Percentiles rank a stretch among this genome's conserved stretches.
phyloP scores from a whole-genome alignment of 2,797 vertebrate species.

The Streptopelia turtur region DNA sequence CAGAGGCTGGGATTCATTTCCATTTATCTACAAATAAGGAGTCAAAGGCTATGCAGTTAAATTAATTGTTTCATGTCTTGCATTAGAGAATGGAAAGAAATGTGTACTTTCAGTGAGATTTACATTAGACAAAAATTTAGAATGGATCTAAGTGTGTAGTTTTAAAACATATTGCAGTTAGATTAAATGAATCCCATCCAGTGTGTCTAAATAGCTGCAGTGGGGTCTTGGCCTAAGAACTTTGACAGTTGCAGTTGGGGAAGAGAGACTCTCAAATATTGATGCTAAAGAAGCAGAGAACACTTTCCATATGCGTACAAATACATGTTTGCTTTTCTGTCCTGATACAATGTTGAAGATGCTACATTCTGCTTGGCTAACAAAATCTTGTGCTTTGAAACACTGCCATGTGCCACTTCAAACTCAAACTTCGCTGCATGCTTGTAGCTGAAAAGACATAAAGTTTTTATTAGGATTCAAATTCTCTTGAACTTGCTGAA shows the following conservation, averaged over 20 bases:
- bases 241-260: neutral
- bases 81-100: neutral
- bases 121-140: neutral
- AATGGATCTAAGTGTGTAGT: neutral
- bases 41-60: neutral
- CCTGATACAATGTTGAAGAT: neutral
- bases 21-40: neutral
- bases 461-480: neutral
- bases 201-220: neutral
- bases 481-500: neutral
- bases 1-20: neutral
- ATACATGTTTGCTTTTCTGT: neutral
- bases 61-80: neutral
- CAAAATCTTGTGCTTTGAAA: neutral
- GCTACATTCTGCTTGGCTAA: neutral
- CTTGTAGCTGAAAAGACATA: neutral
- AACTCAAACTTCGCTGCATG: neutral
- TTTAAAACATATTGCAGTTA: neutral
- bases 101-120: neutral
- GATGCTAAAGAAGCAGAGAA: neutral
- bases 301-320: neutral
- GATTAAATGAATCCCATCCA: neutral
- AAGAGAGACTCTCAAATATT: neutral
- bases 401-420: accelerated
- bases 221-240: neutral